These are phyloP conservation scores for Crotophaga sulcirostris DNA, from an alignment of 2,113 vertebrate genomes.

Conservation along the genomic window DNA sequence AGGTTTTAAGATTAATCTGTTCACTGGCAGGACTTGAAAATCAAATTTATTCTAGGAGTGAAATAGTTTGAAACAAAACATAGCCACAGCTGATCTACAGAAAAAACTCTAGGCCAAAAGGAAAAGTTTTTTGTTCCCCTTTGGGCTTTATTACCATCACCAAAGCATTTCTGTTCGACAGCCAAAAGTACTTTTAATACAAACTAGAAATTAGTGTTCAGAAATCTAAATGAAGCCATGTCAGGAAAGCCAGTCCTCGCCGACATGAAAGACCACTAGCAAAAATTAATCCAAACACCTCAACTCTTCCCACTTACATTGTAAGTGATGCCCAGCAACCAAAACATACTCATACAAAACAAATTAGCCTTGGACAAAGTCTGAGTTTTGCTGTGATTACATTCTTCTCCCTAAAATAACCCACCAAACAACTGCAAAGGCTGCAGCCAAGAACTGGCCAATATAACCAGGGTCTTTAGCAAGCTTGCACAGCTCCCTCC, in stretches of 20 bases:
- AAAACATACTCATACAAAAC: neutral
- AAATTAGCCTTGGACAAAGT: neutral
- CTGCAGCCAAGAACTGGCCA: neutral
- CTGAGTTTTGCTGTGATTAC: neutral
- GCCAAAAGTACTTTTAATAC: neutral
- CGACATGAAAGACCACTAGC: neutral
- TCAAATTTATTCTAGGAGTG: neutral
- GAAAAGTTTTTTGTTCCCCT: neutral
- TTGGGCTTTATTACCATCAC: neutral
- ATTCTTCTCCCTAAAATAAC: constrained; percentile 1
- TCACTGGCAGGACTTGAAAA: neutral
- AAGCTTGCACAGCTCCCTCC: neutral
- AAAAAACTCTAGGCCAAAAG: neutral
- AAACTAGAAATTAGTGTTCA: neutral
- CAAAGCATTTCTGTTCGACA: neutral
- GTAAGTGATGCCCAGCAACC: neutral
- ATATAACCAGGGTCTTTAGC: neutral
- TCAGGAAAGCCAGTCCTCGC: neutral
- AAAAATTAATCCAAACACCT: neutral
- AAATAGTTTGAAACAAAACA: neutral
- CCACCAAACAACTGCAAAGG: neutral
- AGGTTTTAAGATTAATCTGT: neutral
- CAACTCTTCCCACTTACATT: neutral
- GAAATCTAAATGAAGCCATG: neutral
- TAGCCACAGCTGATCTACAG: neutral